Base-by-base conservation (phyloP, 92 coral and sea anemone genomes). In the Scolanthus callimorphus region DNA sequence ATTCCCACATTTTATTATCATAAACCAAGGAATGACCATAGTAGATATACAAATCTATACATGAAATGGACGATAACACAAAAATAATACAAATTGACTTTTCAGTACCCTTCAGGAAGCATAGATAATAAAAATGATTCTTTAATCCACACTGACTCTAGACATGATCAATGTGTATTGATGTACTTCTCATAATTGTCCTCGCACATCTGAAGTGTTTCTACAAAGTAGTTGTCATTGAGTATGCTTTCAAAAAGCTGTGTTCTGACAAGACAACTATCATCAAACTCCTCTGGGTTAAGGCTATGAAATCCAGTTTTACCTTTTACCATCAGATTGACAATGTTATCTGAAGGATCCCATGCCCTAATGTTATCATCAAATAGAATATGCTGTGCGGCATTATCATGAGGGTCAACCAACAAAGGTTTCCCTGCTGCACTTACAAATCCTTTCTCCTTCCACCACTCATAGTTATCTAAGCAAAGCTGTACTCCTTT, bases 331-430 rank as follows among this genome's bases (percentile, higher is more conserved):
- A 69, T 15, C 51, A 71, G 62, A 39, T 83, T 70, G 22, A 87
- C 73, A 44, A 87, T 82, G 34, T 88, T 87, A 30, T 87, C 81
- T 17, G 30, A 60, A 8, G 90, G 86, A 27, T 85, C 74, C 90
- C 83, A 82, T 13, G 86, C 45, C 11, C 95, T 82, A 49, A 87
- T 77, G 51, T 87, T 87, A 34, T 87, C 95, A 49, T 87, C 95
- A 73, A 87, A 87, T 65, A 87, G 49, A 31, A 87, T 77, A 47
- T 87, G 95, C 27, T 87, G 95, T 4, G 76, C 83, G 48, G 79
- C 59, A 0, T 30, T 48, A 29, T 87, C 90, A 22, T 11, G n/a
- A 0, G 66, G 77, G 17, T 87, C 80, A 43, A 82, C 56, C 25
- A 87, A 48, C 46, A 87, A 15, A 10, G 95, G 95, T 27, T 87